A percentile compares a stretch with the other conserved stretches of the same genome.
Conservation (phyloP, 2,113 vertebrate species). For the Gallinago jamesoni region DNA sequence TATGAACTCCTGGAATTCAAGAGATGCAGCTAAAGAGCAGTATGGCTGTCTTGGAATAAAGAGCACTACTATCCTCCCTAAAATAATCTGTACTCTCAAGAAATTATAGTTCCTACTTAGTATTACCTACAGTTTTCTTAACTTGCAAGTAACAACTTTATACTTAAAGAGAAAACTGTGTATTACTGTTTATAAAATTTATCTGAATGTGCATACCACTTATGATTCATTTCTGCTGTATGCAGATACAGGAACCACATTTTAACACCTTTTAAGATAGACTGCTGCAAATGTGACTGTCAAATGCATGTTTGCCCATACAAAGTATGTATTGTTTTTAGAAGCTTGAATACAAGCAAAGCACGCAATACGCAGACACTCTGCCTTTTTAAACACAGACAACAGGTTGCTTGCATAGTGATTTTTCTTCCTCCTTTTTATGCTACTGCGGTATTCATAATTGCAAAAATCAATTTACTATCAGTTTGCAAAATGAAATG, state of each 20-base stretch:
- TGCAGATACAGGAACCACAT: accelerated
- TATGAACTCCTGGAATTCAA: neutral
- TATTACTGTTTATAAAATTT: neutral
- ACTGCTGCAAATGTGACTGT: neutral
- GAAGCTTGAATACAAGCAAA: neutral
- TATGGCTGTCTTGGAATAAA: neutral
- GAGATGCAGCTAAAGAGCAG: neutral
- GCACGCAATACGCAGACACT: neutral
- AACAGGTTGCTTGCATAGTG: neutral
- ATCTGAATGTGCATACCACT: neutral
- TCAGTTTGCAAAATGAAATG: neutral
- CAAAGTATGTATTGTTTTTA: neutral
- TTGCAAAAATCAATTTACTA: neutral
- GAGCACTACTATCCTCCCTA: neutral
- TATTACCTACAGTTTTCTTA: neutral
- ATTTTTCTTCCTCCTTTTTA: neutral
- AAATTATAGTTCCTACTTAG: neutral
- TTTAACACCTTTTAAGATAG: neutral
- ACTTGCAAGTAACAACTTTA: neutral
- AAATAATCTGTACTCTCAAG: neutral
- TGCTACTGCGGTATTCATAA: neutral
- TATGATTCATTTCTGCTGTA: neutral
- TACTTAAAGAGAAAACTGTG: neutral
- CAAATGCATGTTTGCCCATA: neutral
- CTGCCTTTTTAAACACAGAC: neutral